Percentiles rank a stretch among this genome's conserved stretches.
Evolutionary conservation across 2,113 vertebrate species (phyloP).

Genomic region (Pipa parva): DNA sequence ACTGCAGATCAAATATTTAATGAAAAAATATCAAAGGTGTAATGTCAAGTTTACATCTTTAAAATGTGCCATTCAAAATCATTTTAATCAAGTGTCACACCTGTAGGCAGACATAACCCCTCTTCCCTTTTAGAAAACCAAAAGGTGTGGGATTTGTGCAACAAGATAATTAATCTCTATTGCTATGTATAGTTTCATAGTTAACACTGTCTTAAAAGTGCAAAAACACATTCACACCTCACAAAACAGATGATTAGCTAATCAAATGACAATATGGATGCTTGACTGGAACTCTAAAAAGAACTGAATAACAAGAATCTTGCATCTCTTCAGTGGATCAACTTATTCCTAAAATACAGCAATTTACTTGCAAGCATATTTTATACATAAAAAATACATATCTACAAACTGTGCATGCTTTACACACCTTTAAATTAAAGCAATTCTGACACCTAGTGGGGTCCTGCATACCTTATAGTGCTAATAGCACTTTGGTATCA

Average conservation of each 20-base stretch:
- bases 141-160: conserved; percentile 62
- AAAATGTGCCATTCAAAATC: conserved; percentile 55
- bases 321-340: conserved; percentile 1
- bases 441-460: too few relatives aligned
- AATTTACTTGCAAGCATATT: not conserved
- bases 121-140: conserved; percentile 62
- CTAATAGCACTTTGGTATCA: too few relatives aligned
- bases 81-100: conserved; percentile 62
- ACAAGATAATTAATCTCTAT: conserved; percentile 74
- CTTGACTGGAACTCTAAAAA: conserved; percentile 61
- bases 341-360: not conserved
- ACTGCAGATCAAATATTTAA: conserved; percentile 49
- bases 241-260: conserved; percentile 69
- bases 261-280: conserved; percentile 72
- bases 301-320: conserved; percentile 54
- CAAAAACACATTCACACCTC: conserved; percentile 73
- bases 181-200: conserved; percentile 78
- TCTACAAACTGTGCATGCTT: too few relatives aligned
- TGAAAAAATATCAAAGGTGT: conserved; percentile 55
- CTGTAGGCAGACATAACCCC: conserved; percentile 57
- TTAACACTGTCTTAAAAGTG: conserved; percentile 72
- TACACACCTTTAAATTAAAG: too few relatives aligned
- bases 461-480: too few relatives aligned
- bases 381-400: too few relatives aligned
- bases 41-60: conserved; percentile 46